Percentiles rank a stretch among this genome's conserved stretches.
Evolutionary conservation across 2,113 vertebrate species (phyloP).

Genomic region (Cyprinodon variegatus): DNA sequence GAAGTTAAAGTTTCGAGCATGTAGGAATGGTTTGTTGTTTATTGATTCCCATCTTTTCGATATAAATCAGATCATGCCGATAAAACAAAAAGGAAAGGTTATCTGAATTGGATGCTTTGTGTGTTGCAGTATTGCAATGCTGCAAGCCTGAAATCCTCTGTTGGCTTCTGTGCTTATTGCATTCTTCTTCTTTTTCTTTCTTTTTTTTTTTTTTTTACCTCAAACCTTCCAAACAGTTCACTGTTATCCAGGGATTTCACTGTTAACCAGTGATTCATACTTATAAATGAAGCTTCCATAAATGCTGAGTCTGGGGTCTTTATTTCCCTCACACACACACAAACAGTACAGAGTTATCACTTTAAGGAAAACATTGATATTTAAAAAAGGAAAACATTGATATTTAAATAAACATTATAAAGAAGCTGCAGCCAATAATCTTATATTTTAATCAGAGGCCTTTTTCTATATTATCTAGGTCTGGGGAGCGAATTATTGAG

Average conservation of each 20-base stretch:
- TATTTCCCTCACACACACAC: not conserved
- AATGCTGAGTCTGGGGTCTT: not conserved
- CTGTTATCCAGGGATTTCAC: not conserved
- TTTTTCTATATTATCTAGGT: too few species aligned
- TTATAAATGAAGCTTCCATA: conserved; percentile 17
- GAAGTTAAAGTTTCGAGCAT: not conserved
- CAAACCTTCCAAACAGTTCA: not conserved
- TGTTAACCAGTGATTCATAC: not conserved
- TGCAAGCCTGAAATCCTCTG: not conserved
- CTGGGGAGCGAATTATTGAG: too few species aligned
- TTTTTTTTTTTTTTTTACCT: conserved; percentile 1
- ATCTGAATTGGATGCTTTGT: not conserved
- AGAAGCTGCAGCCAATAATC: conserved; percentile 16
- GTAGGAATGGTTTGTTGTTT: not conserved
- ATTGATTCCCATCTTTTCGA: not conserved
- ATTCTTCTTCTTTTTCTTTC: not conserved
- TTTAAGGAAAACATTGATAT: not conserved
- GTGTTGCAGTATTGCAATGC: not conserved
- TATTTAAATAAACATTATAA: not conserved
- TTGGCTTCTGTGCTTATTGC: not conserved
- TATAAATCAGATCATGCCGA: not conserved
- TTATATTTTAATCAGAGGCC: too few species aligned
- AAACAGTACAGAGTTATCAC: not conserved
- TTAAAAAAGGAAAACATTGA: not conserved
- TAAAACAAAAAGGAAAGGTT: not conserved